A percentile compares a stretch with the other conserved stretches of the same genome.
Conservation (phyloP, 2,888 invertebrate species). For the Neocrepidodera transversa region DNA sequence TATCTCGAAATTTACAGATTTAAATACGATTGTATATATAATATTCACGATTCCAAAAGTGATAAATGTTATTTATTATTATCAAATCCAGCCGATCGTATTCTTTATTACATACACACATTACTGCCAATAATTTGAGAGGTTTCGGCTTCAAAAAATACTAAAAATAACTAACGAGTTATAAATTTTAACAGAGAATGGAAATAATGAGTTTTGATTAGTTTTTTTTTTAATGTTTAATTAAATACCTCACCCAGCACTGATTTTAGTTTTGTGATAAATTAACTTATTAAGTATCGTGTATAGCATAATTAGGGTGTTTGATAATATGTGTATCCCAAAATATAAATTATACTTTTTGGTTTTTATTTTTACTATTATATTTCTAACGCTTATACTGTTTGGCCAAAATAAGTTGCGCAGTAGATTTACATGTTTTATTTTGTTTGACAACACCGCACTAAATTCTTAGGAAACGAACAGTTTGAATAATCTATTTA, state of each 20-base stretch:
- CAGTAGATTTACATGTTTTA: too few species aligned
- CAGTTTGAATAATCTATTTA: too few species aligned
- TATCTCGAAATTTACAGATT: slow-evolving; percentile 5
- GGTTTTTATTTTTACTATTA: too few species aligned
- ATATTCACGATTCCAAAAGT: neutral
- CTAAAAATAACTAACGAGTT: slow-evolving; percentile 17
- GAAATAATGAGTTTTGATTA: too few species aligned
- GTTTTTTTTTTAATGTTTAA: too few species aligned
- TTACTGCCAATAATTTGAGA: slow-evolving; percentile 21
- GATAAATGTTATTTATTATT: slow-evolving; percentile 14
- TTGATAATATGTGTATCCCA: too few species aligned
- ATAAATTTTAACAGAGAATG: too few species aligned
- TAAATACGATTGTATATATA: slow-evolving; percentile 7
- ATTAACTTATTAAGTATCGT: neutral
- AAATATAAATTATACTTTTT: too few species aligned
- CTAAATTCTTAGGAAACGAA: too few species aligned
- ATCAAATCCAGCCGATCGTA: slow-evolving; percentile 6
- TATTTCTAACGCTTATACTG: too few species aligned
- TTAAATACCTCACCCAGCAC: neutral
- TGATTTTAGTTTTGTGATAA: slow-evolving; percentile 22
- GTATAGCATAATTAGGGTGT: neutral
- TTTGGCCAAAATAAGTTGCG: too few species aligned
- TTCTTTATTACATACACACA: slow-evolving; percentile 13
- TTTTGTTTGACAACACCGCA: too few species aligned
- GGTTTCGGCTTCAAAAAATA: slow-evolving; percentile 4